These are phyloP conservation scores for Papilio demoleus DNA, from an alignment of 2,888 invertebrate species.

Conservation along the genomic window DNA sequence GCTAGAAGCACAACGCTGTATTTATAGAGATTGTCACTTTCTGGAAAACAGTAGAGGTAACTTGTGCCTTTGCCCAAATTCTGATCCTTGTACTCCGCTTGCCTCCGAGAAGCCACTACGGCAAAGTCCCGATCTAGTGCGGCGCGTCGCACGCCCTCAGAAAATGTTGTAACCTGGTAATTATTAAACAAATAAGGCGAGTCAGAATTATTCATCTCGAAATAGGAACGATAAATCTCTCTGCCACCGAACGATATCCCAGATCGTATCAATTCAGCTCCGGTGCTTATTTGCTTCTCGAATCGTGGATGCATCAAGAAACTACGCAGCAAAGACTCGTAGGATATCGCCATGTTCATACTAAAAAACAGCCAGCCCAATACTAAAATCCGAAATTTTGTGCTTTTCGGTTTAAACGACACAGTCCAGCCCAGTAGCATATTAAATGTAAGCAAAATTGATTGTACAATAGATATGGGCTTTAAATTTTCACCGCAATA, in stretches of 20 bases:
- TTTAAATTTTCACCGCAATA: slow-evolving; percentile 66
- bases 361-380: slow-evolving; percentile 78
- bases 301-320: slow-evolving; percentile 81
- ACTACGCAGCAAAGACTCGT: slow-evolving; percentile 79
- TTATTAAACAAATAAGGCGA: slow-evolving; percentile 78
- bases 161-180: slow-evolving; percentile 73
- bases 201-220: slow-evolving; percentile 76
- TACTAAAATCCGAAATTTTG: slow-evolving; percentile 73
- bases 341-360: slow-evolving; percentile 78
- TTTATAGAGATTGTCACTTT: slow-evolving; percentile 76
- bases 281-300: slow-evolving; percentile 78
- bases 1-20: slow-evolving; percentile 77
- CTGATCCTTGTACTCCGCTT: slow-evolving; percentile 76
- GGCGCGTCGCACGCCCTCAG: slow-evolving; percentile 69
- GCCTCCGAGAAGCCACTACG: slow-evolving; percentile 73
- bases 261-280: slow-evolving; percentile 73
- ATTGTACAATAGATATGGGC: slow-evolving; percentile 76
- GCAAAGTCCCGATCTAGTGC: slow-evolving; percentile 71
- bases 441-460: slow-evolving; percentile 74
- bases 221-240: slow-evolving; percentile 78
- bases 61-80: slow-evolving; percentile 71
- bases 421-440: slow-evolving; percentile 79
- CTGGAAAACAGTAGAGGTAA: slow-evolving; percentile 75
- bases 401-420: slow-evolving; percentile 67
- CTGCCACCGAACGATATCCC: slow-evolving; percentile 75